phyloP scores from a whole-genome alignment of 1,140 invertebrate genomes.

The Neodiprion lecontei region DNA sequence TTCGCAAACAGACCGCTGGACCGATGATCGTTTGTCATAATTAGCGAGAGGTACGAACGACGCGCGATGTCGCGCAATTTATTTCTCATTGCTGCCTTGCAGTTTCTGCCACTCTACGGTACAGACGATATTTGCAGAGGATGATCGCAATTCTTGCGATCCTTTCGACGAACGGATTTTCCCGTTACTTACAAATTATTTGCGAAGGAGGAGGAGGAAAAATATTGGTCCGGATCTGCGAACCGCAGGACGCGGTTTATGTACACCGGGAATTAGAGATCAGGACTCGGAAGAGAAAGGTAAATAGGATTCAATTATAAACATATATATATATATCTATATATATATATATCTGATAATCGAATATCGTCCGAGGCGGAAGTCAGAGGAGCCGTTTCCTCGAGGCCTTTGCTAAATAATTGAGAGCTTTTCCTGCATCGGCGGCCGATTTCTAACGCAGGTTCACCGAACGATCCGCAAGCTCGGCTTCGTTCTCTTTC shows the following conservation, averaged over 20 bases:
- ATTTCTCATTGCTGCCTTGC: not conserved
- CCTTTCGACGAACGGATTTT: not conserved
- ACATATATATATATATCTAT: not conserved
- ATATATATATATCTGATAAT: not conserved
- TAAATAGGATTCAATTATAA: not conserved
- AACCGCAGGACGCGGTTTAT: too few relatives aligned
- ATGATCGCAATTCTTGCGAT: not conserved
- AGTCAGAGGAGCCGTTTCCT: not conserved
- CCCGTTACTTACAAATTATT: not conserved
- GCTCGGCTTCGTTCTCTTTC: not conserved
- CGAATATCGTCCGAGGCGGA: not conserved
- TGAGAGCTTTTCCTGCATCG: not conserved
- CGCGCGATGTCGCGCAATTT: not conserved
- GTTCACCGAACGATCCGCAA: not conserved
- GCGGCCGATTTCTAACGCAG: not conserved
- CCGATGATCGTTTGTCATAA: constrained; percentile 21
- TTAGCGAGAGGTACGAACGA: not conserved
- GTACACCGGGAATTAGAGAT: too few relatives aligned
- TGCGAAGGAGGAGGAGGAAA: too few relatives aligned
- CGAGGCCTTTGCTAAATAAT: constrained; percentile 4
- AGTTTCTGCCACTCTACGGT: not conserved
- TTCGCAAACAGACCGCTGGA: constrained; percentile 40
- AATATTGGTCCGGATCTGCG: too few relatives aligned
- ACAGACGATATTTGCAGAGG: not conserved
- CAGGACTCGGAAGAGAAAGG: not conserved